These are phyloP conservation scores for Aphelocoma californica DNA, from an alignment of 2,797 vertebrate species.

Conservation along the genomic window DNA sequence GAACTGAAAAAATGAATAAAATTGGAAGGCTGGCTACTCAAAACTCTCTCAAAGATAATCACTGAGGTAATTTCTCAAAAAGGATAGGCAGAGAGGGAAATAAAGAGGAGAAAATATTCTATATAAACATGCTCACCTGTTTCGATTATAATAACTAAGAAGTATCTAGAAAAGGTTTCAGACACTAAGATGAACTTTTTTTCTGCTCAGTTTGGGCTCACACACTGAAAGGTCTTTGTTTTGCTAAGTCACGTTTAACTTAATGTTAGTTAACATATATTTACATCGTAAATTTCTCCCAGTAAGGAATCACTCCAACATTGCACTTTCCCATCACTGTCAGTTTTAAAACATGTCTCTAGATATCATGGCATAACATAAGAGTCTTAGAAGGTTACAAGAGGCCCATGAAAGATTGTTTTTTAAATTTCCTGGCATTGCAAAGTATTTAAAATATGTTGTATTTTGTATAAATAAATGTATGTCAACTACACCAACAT, in stretches of 20 bases:
- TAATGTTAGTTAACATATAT: neutral
- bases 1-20: neutral
- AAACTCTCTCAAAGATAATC: neutral
- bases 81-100: neutral
- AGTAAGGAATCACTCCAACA: neutral
- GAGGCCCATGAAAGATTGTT: neutral
- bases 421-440: neutral
- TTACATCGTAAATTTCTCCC: neutral
- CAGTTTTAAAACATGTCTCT: neutral
- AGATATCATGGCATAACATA: neutral
- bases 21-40: neutral
- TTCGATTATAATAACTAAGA: neutral
- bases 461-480: neutral
- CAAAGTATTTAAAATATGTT: neutral
- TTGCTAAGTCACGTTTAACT: neutral
- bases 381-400: neutral
- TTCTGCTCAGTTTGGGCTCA: neutral
- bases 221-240: neutral
- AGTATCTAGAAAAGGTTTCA: neutral
- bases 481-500: neutral
- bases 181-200: neutral
- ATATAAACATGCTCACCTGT: neutral
- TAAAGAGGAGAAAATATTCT: neutral
- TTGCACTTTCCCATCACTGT: neutral
- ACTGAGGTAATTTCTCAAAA: neutral